Percentiles rank a stretch among this genome's conserved stretches.
These are phyloP conservation scores for Anthopleura sola DNA, from an alignment of 64 coral and sea anemone species.

Conservation along the genomic window DNA sequence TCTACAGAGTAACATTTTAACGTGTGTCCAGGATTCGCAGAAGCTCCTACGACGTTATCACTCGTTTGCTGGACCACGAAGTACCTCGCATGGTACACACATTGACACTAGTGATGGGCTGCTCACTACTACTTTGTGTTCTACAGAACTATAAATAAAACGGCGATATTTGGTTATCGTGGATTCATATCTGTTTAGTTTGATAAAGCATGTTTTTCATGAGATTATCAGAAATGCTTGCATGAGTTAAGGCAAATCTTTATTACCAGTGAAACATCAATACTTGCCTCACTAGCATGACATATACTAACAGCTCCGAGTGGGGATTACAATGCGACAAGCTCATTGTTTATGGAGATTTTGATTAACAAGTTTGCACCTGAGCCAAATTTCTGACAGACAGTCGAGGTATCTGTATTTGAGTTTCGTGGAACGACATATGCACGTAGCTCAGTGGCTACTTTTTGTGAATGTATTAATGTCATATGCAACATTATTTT, in stretches of 20 bases:
- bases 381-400: too few relatives aligned
- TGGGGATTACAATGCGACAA: too few relatives aligned
- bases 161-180: neutral
- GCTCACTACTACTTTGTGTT: conserved; percentile 17
- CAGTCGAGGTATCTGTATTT: too few relatives aligned
- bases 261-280: neutral
- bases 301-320: too few relatives aligned
- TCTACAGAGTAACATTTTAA: neutral
- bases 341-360: too few relatives aligned
- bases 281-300: too few relatives aligned
- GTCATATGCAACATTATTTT: too few relatives aligned
- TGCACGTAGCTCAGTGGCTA: too few relatives aligned
- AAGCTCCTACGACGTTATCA: neutral
- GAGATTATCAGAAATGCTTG: neutral
- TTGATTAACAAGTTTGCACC: too few relatives aligned
- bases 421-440: too few relatives aligned
- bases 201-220: neutral
- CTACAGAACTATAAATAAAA: neutral
- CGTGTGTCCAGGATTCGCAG: neutral
- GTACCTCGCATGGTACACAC: neutral
- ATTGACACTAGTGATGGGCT: conserved; percentile 15
- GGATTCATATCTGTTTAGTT: neutral
- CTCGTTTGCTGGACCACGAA: neutral
- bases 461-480: too few relatives aligned
- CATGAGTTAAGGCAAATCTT: neutral